Evolutionary conservation across 2,888 invertebrate species (phyloP).

Genomic region (Orthonevra nobilis): DNA sequence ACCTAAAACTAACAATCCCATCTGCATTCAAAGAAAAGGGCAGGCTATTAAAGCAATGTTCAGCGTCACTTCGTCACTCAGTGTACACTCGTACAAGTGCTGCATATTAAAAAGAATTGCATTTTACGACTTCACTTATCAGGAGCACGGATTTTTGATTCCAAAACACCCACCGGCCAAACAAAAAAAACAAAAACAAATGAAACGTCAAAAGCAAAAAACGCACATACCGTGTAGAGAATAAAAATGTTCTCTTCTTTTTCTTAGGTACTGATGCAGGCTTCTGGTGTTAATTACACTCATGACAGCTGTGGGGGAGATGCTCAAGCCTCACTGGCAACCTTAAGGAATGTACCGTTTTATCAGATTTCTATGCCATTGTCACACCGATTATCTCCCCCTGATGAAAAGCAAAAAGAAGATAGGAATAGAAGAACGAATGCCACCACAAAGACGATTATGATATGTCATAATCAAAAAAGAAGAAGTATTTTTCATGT

Average conservation of each 20-base stretch:
- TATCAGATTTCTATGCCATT: constrained; percentile 35
- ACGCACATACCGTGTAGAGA: constrained; percentile 23
- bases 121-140: constrained; percentile 27
- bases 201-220: no score
- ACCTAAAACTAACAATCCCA: neutral
- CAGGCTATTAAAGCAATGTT: no score
- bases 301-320: constrained; percentile 1
- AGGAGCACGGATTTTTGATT: neutral
- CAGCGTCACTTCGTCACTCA: constrained; percentile 28
- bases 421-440: no score
- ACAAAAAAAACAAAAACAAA: constrained; percentile 8
- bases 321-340: neutral
- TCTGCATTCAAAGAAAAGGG: no score
- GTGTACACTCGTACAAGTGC: no score
- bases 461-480: constrained; percentile 30
- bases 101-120: constrained; percentile 46
- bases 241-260: constrained; percentile 24
- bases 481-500: constrained; percentile 8
- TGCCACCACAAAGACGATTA: constrained; percentile 12
- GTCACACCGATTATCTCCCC: constrained; percentile 23
- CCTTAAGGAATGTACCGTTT: constrained; percentile 30
- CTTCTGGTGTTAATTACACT: constrained; percentile 35
- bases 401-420: constrained; percentile 3
- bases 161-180: neutral
- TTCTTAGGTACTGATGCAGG: neutral